Conservation (phyloP, 2,113 vertebrate species). For the Sinocyclocheilus maitianheensis region DNA sequence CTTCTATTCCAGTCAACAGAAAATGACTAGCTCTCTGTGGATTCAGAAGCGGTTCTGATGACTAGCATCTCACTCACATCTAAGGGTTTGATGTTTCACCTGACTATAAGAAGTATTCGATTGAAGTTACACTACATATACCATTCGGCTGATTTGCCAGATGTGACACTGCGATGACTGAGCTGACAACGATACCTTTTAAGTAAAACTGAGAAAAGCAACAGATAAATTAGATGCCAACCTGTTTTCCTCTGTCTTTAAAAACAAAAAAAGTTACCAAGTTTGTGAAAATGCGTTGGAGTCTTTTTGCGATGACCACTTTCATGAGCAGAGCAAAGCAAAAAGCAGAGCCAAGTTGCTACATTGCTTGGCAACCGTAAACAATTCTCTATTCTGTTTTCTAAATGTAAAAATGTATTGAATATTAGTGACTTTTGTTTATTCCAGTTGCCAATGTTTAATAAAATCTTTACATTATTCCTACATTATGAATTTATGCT, state of each 20-base stretch:
- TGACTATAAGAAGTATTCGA: not conserved
- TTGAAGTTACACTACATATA: not conserved
- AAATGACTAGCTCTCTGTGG: constrained; percentile 17
- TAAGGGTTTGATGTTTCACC: constrained; percentile 2
- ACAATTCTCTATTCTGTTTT: not conserved
- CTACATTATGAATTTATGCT: not conserved
- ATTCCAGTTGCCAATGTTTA: too few species aligned
- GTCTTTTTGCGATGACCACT: not conserved
- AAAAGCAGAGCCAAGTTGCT: not conserved
- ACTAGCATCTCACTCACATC: constrained; percentile 24
- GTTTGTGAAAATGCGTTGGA: not conserved
- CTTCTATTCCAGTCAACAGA: constrained; percentile 14
- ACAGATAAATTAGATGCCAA: not conserved
- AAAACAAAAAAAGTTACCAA: not conserved
- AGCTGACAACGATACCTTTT: too few species aligned
- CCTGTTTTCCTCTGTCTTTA: not conserved
- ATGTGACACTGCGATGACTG: not conserved
- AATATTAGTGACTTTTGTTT: not conserved
- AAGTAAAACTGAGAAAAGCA: not conserved
- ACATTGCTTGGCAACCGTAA: too few species aligned
- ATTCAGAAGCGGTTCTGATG: not conserved
- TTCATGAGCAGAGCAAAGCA: not conserved
- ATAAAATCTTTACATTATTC: not conserved
- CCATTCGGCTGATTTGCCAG: not conserved
- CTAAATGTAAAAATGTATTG: not conserved